phyloP scores from a whole-genome alignment of 1,140 invertebrate genomes.

The Manduca sexta region DNA sequence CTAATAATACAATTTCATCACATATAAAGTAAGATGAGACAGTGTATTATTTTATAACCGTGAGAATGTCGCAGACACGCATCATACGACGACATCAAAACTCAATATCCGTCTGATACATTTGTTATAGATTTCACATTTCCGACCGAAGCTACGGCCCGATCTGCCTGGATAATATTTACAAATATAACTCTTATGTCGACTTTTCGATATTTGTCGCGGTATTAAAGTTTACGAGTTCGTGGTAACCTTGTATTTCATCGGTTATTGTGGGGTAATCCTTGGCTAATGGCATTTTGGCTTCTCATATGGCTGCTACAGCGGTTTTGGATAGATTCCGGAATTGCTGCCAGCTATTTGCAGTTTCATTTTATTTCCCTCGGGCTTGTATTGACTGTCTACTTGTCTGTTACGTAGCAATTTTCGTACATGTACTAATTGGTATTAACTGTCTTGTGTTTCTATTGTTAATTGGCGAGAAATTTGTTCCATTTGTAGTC shows the following conservation, averaged over 20 bases:
- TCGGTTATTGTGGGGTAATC: constrained; percentile 32
- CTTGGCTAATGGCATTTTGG: constrained; percentile 10
- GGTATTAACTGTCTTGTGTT: too few relatives aligned
- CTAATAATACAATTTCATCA: too few relatives aligned
- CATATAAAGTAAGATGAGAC: constrained; percentile 21
- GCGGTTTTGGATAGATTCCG: constrained; percentile 2
- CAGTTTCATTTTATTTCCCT: constrained; percentile 1
- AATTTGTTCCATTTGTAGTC: too few relatives aligned
- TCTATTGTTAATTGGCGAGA: too few relatives aligned
- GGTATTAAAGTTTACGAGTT: constrained; percentile 39
- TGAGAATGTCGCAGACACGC: constrained; percentile 42
- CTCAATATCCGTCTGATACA: constrained; percentile 56
- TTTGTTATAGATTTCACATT: constrained; percentile 58
- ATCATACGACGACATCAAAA: constrained; percentile 56
- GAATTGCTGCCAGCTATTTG: constrained; percentile 1
- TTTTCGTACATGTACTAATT: not conserved
- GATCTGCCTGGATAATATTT: constrained; percentile 48
- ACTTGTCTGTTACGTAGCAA: not conserved
- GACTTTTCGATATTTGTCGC: constrained; percentile 44
- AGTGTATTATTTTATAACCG: constrained; percentile 50
- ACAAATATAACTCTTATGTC: constrained; percentile 39
- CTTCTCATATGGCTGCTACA: constrained; percentile 3
- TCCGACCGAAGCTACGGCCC: constrained; percentile 34
- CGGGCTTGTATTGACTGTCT: not conserved
- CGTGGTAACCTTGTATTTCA: constrained; percentile 24